These are phyloP conservation scores for Erebia aethiops DNA, from an alignment of 2,888 invertebrate genomes.

Conservation along the genomic window DNA sequence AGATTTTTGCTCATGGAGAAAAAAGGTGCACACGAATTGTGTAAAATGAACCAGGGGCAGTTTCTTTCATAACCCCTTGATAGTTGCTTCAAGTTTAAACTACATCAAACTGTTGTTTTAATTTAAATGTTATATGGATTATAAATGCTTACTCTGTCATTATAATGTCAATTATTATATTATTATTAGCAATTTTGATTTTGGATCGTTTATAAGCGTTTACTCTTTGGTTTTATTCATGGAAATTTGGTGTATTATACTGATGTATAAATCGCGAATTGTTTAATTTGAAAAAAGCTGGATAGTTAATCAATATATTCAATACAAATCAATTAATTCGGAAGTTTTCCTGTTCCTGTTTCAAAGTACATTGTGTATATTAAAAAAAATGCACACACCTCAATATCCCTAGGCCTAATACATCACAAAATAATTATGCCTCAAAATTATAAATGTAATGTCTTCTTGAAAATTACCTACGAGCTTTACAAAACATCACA, in stretches of 20 bases:
- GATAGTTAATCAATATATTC: not conserved
- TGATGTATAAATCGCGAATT: conserved; percentile 6
- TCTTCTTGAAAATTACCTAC: not conserved
- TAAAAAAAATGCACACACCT: not conserved
- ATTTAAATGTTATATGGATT: not conserved
- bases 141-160: not conserved
- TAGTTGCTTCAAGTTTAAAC: not conserved
- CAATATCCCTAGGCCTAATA: not conserved
- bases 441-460: not conserved
- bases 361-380: not conserved
- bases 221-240: not conserved
- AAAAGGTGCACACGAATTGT: no score
- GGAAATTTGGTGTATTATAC: conserved; percentile 7
- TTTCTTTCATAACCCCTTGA: not conserved
- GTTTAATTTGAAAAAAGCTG: not conserved
- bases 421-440: not conserved
- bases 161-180: not conserved
- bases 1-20: not conserved
- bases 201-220: not conserved
- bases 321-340: not conserved
- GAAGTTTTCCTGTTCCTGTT: not conserved
- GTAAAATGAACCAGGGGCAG: not conserved
- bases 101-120: not conserved
- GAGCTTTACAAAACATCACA: conserved; percentile 3
- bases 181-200: not conserved